These are phyloP conservation scores for Equus quagga DNA, from an alignment of 2,113 vertebrate genomes.

Conservation along the genomic window DNA sequence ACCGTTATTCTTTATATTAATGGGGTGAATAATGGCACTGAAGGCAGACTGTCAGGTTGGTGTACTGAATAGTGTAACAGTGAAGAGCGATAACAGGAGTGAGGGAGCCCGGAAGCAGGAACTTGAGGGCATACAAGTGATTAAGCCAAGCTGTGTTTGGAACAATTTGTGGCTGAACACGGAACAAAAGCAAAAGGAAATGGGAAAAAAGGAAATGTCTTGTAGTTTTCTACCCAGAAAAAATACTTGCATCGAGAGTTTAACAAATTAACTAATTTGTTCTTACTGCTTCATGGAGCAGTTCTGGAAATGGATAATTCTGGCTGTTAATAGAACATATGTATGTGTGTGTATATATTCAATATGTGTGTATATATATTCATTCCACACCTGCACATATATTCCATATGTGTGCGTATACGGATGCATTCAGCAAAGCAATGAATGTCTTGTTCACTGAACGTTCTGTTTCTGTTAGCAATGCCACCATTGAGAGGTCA, in stretches of 20 bases:
- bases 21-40: neutral
- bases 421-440: neutral
- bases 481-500: too few species aligned
- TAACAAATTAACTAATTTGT: neutral
- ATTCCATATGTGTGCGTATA: too few species aligned
- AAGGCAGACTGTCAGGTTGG: slow-evolving; percentile 67
- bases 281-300: too few species aligned
- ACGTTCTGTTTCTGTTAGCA: neutral
- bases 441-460: neutral
- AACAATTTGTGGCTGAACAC: slow-evolving; percentile 55
- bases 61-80: slow-evolving; percentile 24
- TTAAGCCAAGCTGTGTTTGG: slow-evolving; percentile 67
- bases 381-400: too few species aligned
- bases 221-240: slow-evolving; percentile 24
- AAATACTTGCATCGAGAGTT: neutral
- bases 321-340: neutral
- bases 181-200: neutral
- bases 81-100: slow-evolving; percentile 51
- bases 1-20: slow-evolving; percentile 66
- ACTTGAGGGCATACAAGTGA: slow-evolving; percentile 56
- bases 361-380: neutral
- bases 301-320: neutral
- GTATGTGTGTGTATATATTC: neutral
- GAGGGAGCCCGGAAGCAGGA: slow-evolving; percentile 58
- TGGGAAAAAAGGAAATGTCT: neutral